These are phyloP conservation scores for Neosilurus hyrtlii DNA, from an alignment of 2,797 vertebrate species.

Conservation along the genomic window DNA sequence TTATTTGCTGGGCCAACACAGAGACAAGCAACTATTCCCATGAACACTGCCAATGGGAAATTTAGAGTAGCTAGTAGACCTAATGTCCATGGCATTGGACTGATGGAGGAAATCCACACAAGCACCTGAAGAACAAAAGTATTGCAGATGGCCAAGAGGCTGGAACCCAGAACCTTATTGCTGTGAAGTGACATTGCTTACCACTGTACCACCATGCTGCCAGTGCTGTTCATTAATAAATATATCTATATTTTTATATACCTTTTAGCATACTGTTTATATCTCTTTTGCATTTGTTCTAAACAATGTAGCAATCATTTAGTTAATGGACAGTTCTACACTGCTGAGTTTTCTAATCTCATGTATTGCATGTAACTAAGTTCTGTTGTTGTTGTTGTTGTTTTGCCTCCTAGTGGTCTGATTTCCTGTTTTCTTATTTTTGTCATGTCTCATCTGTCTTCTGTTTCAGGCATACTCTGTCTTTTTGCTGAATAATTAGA, in stretches of 20 bases:
- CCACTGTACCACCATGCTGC: no score
- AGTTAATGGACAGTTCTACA: not conserved
- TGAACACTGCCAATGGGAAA: no score
- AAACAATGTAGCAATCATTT: not conserved
- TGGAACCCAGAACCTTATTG: no score
- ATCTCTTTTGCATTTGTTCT: not conserved
- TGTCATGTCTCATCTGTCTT: conserved; percentile 2
- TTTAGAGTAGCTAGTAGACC: no score
- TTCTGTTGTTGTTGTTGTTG: not conserved
- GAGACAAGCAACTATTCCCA: no score
- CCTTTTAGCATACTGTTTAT: not conserved
- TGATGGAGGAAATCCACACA: no score
- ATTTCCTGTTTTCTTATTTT: not conserved
- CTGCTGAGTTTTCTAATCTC: not conserved
- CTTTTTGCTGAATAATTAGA: conserved; percentile 11
- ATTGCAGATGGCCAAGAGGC: no score
- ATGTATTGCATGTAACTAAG: not conserved
- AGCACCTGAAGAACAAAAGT: no score
- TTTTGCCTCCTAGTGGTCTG: not conserved
- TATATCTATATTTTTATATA: not conserved
- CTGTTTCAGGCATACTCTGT: not conserved
- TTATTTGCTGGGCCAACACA: no score
- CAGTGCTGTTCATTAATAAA: not conserved
- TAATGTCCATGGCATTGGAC: no score
- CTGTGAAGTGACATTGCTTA: no score